Conservation (phyloP, 2,797 vertebrate genomes). For the Rhodeus uyekii region DNA sequence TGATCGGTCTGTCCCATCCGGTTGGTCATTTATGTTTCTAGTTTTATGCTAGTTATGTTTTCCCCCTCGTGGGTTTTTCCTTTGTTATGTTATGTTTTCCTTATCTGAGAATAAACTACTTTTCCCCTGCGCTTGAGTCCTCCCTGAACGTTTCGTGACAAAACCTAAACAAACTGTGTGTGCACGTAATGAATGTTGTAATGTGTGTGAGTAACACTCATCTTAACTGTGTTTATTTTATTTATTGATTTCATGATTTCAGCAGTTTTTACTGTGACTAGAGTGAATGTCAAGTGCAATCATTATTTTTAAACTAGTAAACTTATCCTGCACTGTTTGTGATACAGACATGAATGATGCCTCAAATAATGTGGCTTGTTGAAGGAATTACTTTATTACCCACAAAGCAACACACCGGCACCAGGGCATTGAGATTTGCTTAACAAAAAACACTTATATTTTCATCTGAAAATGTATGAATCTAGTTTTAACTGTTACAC, state of each 20-base stretch:
- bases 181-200: neutral
- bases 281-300: neutral
- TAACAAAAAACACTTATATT: neutral
- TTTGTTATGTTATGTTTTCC: too few species aligned
- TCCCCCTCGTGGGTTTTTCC: too few species aligned
- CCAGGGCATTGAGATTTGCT: neutral
- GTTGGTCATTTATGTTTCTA: too few species aligned
- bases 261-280: neutral
- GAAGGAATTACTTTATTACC: neutral
- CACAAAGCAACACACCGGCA: neutral
- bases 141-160: too few species aligned
- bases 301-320: neutral
- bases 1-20: too few species aligned
- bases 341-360: neutral
- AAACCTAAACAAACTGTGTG: neutral
- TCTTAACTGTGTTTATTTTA: neutral
- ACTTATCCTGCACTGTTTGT: neutral
- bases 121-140: too few species aligned
- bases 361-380: neutral
- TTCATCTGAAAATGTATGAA: neutral
- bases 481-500: neutral
- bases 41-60: too few species aligned
- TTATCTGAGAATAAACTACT: too few species aligned
- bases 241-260: neutral
- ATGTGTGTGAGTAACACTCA: neutral